phyloP scores from a whole-genome alignment of 2,797 vertebrate species.

The Macropus fuliginosus region DNA sequence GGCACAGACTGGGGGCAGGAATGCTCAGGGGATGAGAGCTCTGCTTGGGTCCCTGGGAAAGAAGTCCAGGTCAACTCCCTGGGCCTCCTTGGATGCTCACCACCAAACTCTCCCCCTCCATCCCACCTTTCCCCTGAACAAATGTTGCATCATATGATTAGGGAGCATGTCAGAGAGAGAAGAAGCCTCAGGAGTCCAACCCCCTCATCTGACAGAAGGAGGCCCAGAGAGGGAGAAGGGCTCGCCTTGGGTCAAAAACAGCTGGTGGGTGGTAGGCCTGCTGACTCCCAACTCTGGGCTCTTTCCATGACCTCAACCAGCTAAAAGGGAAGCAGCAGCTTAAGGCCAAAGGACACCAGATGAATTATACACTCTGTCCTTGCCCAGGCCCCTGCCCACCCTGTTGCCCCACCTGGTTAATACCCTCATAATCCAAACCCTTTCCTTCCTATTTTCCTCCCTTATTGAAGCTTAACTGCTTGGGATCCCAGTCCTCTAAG shows the following conservation, averaged over 20 bases:
- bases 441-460: neutral
- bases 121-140: neutral
- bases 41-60: neutral
- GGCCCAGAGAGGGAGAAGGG: neutral
- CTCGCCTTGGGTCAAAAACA: neutral
- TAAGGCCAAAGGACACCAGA: neutral
- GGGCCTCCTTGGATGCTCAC: neutral
- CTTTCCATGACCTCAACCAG: neutral
- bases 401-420: neutral
- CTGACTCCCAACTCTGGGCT: neutral
- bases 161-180: neutral
- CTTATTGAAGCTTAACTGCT: neutral
- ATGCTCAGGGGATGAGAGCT: neutral
- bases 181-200: neutral
- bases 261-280: neutral
- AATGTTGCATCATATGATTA: neutral
- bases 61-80: neutral
- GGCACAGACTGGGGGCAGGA: neutral
- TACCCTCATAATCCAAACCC: neutral
- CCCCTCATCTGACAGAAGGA: neutral
- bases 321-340: neutral
- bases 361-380: neutral
- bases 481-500: neutral
- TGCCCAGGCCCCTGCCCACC: neutral
- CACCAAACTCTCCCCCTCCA: neutral